Percentiles rank a stretch among this genome's conserved stretches.
Conservation (phyloP, 2,888 invertebrate species). For the Craniophora ligustri region DNA sequence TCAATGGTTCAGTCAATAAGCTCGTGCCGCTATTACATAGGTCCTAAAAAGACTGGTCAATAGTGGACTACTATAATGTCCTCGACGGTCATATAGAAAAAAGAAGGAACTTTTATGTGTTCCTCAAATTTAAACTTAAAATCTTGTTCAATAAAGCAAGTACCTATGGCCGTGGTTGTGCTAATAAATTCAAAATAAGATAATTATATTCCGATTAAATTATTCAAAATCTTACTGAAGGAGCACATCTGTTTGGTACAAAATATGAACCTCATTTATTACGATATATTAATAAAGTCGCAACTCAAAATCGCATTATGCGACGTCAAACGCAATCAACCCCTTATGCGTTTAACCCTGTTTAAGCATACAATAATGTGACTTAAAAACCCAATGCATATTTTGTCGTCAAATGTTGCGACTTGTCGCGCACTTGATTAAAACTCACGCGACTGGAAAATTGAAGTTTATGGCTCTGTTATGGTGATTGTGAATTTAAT, state of each 20-base stretch:
- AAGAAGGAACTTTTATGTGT: no score
- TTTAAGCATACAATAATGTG: conserved; percentile 55
- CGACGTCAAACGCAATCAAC: conserved; percentile 48
- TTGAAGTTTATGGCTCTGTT: conserved; percentile 47
- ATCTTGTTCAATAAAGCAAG: no score
- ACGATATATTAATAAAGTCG: conserved; percentile 62
- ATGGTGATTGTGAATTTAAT: conserved; percentile 36
- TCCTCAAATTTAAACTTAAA: no score
- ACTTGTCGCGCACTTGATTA: conserved; percentile 55
- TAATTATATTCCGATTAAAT: conserved; percentile 30
- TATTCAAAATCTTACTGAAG: conserved; percentile 11
- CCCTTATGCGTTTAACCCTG: conserved; percentile 61
- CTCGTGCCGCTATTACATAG: no score
- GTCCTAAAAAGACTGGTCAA: no score
- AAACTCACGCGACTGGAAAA: conserved; percentile 56
- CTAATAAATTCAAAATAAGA: conserved; percentile 3
- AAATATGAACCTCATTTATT: conserved; percentile 48
- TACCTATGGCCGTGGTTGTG: background rate
- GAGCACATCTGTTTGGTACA: conserved; percentile 46
- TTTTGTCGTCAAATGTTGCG: conserved; percentile 58
- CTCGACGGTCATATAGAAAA: no score
- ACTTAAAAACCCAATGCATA: conserved; percentile 64
- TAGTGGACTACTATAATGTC: no score
- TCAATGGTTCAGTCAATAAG: no score
- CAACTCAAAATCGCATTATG: conserved; percentile 60